Conservation (phyloP, 2,797 vertebrate species). For the Sciurus vulgaris region DNA sequence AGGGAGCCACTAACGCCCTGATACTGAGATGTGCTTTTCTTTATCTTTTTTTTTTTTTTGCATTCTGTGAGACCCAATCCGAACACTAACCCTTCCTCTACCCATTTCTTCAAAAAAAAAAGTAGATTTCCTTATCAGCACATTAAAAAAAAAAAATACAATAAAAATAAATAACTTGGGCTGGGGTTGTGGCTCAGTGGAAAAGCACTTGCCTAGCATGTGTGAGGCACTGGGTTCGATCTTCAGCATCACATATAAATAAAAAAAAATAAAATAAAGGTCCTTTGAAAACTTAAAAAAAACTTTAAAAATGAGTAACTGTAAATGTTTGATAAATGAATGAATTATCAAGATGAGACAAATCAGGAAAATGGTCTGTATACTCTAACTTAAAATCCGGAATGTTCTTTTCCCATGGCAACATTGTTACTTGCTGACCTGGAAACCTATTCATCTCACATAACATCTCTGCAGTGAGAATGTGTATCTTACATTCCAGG, state of each 20-base stretch:
- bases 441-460: not conserved
- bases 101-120: not conserved
- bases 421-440: not conserved
- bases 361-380: not conserved
- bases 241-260: too few species aligned
- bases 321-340: not conserved
- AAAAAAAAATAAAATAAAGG: too few species aligned
- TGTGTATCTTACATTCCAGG: not conserved
- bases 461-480: not conserved
- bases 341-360: not conserved
- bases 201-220: too few species aligned
- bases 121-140: not conserved
- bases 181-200: too few species aligned
- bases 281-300: too few species aligned
- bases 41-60: slow-evolving; percentile 15
- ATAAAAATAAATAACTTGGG: too few species aligned
- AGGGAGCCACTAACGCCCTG: not conserved
- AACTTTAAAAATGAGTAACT: not conserved
- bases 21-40: not conserved
- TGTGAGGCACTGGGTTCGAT: too few species aligned
- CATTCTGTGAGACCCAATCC: slow-evolving; percentile 1
- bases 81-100: not conserved
- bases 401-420: not conserved
- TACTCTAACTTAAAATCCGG: not conserved
- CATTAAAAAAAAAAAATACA: not conserved